Evolutionary conservation across 2,113 vertebrate species (phyloP).

Genomic region (Pontoporia blainvillei): DNA sequence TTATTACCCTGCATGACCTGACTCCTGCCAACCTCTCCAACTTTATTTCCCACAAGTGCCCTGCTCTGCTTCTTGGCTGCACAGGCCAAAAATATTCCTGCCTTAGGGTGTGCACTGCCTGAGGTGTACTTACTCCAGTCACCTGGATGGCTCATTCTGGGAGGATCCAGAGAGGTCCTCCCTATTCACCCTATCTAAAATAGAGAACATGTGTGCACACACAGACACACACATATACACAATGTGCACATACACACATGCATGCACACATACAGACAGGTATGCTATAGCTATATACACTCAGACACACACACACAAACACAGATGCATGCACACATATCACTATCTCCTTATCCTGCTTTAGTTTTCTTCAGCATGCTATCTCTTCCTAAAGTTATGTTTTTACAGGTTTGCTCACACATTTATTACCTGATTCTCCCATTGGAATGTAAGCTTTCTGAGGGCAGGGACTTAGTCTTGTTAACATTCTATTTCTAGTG

Average conservation of each 20-base stretch:
- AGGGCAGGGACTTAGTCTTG: not conserved
- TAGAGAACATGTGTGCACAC: not conserved
- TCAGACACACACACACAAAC: not conserved
- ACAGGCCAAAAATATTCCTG: not conserved
- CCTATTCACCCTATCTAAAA: not conserved
- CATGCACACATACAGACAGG: no score
- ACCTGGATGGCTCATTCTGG: not conserved
- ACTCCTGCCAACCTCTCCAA: not conserved
- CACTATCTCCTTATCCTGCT: not conserved
- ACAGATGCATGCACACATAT: not conserved
- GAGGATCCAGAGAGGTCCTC: not conserved
- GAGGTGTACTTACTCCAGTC: not conserved
- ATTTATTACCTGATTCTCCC: not conserved
- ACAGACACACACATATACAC: not conserved
- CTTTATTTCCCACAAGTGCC: not conserved
- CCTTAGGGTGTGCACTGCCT: not conserved
- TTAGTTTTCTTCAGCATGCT: not conserved
- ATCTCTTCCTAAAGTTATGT: not conserved
- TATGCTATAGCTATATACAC: no score
- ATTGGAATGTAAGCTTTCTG: not conserved
- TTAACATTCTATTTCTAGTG: not conserved
- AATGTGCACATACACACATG: not conserved
- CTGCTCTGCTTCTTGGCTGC: not conserved
- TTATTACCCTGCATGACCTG: not conserved
- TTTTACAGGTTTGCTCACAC: not conserved